phyloP scores from a whole-genome alignment of 2,113 vertebrate species.

The Himantopus leucocephalus region DNA sequence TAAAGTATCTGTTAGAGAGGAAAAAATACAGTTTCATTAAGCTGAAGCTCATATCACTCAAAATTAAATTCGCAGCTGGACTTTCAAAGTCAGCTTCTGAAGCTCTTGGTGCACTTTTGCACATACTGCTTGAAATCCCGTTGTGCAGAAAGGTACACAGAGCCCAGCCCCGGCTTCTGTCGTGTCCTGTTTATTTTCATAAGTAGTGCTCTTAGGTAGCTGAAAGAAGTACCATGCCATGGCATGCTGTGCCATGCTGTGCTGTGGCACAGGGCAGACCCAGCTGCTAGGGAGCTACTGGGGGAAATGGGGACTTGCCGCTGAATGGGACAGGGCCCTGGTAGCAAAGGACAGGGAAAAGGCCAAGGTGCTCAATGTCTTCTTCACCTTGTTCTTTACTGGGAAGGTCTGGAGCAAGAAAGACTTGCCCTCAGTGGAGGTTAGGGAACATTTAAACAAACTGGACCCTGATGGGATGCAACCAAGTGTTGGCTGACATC shows the following conservation, averaged over 20 bases:
- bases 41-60: background rate
- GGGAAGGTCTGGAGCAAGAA: background rate
- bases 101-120: background rate
- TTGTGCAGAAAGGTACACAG: background rate
- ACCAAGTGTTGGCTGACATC: background rate
- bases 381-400: background rate
- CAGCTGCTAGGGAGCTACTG: background rate
- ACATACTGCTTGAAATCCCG: background rate
- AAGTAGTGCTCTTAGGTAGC: background rate
- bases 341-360: background rate
- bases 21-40: slow-evolving; percentile 27
- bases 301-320: background rate
- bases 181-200: background rate
- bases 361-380: background rate
- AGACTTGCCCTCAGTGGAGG: background rate
- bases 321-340: background rate
- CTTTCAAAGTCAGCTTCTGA: slow-evolving; percentile 9
- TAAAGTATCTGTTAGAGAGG: background rate
- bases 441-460: background rate
- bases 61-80: slow-evolving; percentile 23
- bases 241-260: background rate
- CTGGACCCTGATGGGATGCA: background rate
- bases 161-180: background rate
- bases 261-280: background rate
- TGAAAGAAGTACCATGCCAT: background rate